phyloP scores from a whole-genome alignment of 2,113 vertebrate species.

The Amphilophus citrinellus region DNA sequence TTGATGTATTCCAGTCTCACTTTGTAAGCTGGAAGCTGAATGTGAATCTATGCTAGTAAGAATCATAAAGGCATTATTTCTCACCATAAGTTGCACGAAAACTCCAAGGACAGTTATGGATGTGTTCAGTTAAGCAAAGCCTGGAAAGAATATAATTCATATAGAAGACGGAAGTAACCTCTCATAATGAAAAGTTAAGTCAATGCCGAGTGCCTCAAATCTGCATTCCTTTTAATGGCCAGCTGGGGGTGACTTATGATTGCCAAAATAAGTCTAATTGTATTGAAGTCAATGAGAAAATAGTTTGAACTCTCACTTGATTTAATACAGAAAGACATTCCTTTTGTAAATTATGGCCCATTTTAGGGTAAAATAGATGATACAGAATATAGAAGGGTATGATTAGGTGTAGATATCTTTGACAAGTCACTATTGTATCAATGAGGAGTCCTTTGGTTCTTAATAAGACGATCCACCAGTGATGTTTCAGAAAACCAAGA shows the following conservation, averaged over 20 bases:
- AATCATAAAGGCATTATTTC: too few species aligned
- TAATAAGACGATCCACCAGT: neutral
- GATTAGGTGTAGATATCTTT: neutral
- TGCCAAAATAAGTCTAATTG: too few species aligned
- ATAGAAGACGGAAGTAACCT: neutral
- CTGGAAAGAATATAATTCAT: neutral
- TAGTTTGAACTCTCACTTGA: too few species aligned
- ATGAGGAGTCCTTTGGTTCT: neutral
- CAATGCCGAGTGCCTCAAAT: neutral
- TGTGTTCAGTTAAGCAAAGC: neutral
- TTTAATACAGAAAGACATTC: too few species aligned
- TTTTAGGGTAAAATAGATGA: neutral
- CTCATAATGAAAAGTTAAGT: neutral
- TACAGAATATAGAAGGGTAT: neutral
- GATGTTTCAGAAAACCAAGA: neutral
- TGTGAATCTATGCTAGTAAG: neutral
- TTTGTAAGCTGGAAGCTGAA: neutral
- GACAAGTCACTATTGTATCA: neutral
- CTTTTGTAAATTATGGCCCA: neutral
- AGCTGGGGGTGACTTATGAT: neutral
- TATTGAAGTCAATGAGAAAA: too few species aligned
- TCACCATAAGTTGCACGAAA: neutral
- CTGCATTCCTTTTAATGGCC: neutral
- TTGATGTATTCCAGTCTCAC: neutral
- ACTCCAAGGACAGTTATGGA: neutral